Evolutionary conservation across 1,140 invertebrate species (phyloP).

Genomic region (Gyrodactylus salaris): DNA sequence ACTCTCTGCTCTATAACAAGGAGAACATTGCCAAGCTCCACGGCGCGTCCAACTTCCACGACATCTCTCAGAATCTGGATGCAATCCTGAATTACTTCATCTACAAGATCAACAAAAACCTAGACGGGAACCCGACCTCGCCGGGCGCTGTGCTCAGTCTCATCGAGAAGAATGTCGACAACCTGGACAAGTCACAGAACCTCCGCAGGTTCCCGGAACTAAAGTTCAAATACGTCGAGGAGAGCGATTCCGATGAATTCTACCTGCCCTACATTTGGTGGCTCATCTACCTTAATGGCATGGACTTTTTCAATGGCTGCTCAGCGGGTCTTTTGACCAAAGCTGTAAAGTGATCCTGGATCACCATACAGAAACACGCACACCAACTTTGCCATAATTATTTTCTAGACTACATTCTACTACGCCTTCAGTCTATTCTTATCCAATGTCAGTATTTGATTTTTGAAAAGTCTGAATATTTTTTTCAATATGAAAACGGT

Average conservation of each 20-base stretch:
- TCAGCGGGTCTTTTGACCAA: neutral
- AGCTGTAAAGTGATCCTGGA: too few relatives aligned
- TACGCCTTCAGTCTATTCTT: too few relatives aligned
- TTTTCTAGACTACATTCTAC: too few relatives aligned
- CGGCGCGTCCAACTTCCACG: conserved; percentile 54
- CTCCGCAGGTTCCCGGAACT: conserved; percentile 80
- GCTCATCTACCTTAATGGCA: conserved; percentile 26
- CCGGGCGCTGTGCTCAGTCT: neutral
- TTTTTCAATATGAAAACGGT: too few relatives aligned
- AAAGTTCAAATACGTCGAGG: conserved; percentile 94
- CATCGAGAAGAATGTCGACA: neutral
- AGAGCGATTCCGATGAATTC: conserved; percentile 88
- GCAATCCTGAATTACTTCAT: conserved; percentile 24
- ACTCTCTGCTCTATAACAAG: conserved; percentile 66
- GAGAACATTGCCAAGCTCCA: conserved; percentile 54
- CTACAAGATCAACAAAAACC: neutral
- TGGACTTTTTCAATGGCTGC: neutral
- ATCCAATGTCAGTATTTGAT: too few relatives aligned
- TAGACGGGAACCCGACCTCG: neutral
- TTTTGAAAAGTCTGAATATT: too few relatives aligned
- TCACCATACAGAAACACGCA: too few relatives aligned
- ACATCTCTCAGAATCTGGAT: conserved; percentile 78
- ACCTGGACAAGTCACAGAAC: conserved; percentile 8
- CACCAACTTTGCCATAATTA: too few relatives aligned
- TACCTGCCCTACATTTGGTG: conserved; percentile 97